Conservation (phyloP, 37 sponge, comb jelly and placozoan species). For the Hexactinellida sp. region DNA sequence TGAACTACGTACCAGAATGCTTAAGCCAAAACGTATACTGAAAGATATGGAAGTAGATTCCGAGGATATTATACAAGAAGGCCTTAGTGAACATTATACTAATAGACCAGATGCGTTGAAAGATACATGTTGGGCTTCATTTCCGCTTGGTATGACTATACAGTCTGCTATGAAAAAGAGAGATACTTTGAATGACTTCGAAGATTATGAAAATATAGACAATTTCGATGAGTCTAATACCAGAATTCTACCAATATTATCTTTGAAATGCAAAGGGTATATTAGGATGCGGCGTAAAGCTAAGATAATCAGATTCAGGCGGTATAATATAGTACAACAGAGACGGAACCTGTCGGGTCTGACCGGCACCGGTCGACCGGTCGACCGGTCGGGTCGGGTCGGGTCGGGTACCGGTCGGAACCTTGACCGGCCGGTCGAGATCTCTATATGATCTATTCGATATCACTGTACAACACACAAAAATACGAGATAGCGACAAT, state of each 20-base stretch:
- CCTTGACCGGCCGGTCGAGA: no score
- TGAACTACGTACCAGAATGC: neutral
- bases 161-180: neutral
- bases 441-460: no score
- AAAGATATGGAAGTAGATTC: neutral
- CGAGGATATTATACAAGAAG: slow-evolving; percentile 19
- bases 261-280: neutral
- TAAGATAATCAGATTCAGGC: no score
- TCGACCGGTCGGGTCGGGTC: no score
- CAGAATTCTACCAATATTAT: neutral
- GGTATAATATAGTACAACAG: no score
- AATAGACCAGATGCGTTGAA: slow-evolving; percentile 23
- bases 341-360: no score
- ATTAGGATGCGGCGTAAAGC: neutral
- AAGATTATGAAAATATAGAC: neutral
- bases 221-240: neutral
- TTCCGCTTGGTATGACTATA: slow-evolving; percentile 11
- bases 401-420: no score
- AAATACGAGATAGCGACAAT: no score
- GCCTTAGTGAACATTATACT: slow-evolving; percentile 18
- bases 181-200: neutral
- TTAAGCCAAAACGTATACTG: neutral
- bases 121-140: slow-evolving; percentile 18
- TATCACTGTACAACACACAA: no score
- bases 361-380: no score